Percentiles rank a stretch among this genome's conserved stretches.
These are phyloP conservation scores for Hippocampus comes DNA, from an alignment of 2,113 vertebrate species.

Conservation along the genomic window DNA sequence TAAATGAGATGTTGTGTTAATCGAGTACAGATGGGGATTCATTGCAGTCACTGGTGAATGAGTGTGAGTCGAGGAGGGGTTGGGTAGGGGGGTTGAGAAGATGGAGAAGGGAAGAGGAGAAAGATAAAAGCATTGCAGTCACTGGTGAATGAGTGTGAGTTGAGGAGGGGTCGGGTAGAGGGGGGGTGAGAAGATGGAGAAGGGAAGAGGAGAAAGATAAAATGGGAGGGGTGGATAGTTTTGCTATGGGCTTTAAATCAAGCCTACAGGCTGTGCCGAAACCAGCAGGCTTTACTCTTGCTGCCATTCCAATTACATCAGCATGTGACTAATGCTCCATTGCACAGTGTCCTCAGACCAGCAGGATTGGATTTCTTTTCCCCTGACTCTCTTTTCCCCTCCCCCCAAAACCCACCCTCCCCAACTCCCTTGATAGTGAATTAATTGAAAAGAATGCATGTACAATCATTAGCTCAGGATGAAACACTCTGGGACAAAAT, in stretches of 20 bases:
- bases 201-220: slow-evolving; percentile 69
- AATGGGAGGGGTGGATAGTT: slow-evolving; percentile 81
- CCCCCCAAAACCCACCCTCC: slow-evolving; percentile 32
- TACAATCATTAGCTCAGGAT: slow-evolving; percentile 63
- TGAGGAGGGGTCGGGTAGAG: slow-evolving; percentile 25
- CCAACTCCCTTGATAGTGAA: slow-evolving; percentile 60
- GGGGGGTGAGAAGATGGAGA: slow-evolving; percentile 42
- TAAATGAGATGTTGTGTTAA: slow-evolving; percentile 43
- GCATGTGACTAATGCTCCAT: slow-evolving; percentile 70
- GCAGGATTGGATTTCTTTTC: slow-evolving; percentile 59
- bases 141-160: slow-evolving; percentile 36
- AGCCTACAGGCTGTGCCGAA: slow-evolving; percentile 79
- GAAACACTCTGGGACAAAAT: slow-evolving; percentile 48
- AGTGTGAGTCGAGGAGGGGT: slow-evolving; percentile 38
- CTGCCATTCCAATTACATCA: slow-evolving; percentile 70
- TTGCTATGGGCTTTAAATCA: slow-evolving; percentile 82
- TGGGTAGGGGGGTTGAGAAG: slow-evolving; percentile 28
- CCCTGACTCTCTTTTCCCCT: slow-evolving; percentile 39
- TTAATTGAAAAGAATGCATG: slow-evolving; percentile 69
- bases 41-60: slow-evolving; percentile 41
- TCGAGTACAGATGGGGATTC: slow-evolving; percentile 56
- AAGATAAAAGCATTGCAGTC: slow-evolving; percentile 72
- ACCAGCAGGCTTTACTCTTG: slow-evolving; percentile 69
- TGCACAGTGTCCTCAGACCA: slow-evolving; percentile 56
- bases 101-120: slow-evolving; percentile 43